Percentiles rank a stretch among this genome's conserved stretches.
phyloP scores from a whole-genome alignment of 2,797 vertebrate genomes.

The Syngnathus acus region DNA sequence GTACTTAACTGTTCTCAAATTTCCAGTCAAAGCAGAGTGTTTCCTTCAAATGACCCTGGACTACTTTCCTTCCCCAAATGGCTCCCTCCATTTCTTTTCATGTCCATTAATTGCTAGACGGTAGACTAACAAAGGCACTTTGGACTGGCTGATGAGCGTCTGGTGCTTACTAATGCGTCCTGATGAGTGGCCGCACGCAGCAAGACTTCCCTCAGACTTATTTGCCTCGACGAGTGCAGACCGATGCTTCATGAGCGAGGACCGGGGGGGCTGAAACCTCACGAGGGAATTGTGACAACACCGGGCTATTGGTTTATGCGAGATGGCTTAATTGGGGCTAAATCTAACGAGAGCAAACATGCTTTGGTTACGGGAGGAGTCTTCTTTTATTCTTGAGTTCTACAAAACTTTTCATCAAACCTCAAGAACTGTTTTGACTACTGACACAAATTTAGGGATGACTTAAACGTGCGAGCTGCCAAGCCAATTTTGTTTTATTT shows the following conservation, averaged over 20 bases:
- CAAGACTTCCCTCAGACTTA: slow-evolving; percentile 41
- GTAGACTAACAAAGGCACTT: background rate
- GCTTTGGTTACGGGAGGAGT: background rate
- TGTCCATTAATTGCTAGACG: background rate
- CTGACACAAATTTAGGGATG: too few species aligned
- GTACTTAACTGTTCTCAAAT: background rate
- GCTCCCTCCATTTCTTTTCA: background rate
- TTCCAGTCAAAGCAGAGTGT: background rate
- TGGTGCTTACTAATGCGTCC: slow-evolving; percentile 46
- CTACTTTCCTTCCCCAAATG: background rate
- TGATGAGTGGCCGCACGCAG: slow-evolving; percentile 56
- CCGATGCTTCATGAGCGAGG: too few species aligned
- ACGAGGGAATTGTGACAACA: slow-evolving; percentile 5
- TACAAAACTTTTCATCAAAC: background rate
- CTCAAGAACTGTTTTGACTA: background rate
- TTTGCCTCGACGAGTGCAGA: slow-evolving; percentile 43
- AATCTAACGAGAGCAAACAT: slow-evolving; percentile 13
- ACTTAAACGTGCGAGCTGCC: too few species aligned
- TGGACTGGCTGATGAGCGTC: background rate
- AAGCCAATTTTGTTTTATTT: too few species aligned
- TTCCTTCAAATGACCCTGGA: background rate
- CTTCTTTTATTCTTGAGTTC: background rate
- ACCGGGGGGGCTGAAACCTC: slow-evolving; percentile 8
- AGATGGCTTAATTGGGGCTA: slow-evolving; percentile 45
- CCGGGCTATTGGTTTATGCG: slow-evolving; percentile 26